Evolutionary conservation across 2,797 vertebrate species (phyloP).

Genomic region (Triplophysa bombifrons): DNA sequence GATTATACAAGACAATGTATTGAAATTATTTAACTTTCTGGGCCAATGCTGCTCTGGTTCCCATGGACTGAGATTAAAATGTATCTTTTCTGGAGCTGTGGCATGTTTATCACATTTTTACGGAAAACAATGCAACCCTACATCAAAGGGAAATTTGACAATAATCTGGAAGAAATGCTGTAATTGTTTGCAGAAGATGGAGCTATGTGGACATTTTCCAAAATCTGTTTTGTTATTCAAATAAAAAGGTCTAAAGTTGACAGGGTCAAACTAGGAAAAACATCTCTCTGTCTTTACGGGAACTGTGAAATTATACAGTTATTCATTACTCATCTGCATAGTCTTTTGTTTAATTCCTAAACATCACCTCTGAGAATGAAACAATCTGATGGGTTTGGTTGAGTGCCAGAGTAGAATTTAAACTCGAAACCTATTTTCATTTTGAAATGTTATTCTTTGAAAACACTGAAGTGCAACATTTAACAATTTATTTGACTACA

Average conservation of each 20-base stretch:
- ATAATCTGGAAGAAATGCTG: constrained; percentile 42
- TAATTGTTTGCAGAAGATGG: constrained; percentile 9
- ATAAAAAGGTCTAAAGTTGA: constrained; percentile 7
- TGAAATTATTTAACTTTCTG: neutral
- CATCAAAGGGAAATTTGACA: neutral
- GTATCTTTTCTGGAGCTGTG: constrained; percentile 11
- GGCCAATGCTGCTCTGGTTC: constrained; percentile 7
- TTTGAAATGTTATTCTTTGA: constrained; percentile 31
- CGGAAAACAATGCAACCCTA: neutral
- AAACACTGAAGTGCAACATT: constrained; percentile 12
- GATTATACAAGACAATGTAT: neutral
- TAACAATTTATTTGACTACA: constrained; percentile 25
- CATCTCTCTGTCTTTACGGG: constrained; percentile 10
- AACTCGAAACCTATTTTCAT: constrained; percentile 5
- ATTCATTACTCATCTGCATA: constrained; percentile 40
- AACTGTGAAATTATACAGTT: constrained; percentile 9
- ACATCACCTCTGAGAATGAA: constrained; percentile 6
- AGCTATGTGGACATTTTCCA: neutral
- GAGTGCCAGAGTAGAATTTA: constrained; percentile 19
- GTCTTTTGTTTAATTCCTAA: constrained; percentile 9
- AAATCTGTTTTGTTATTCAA: constrained; percentile 8
- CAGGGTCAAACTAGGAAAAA: constrained; percentile 2
- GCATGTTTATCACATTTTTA: constrained; percentile 19
- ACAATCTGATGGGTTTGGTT: constrained; percentile 32
- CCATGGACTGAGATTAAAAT: neutral